Evolutionary conservation across 2,113 vertebrate species (phyloP), one percentile per base, ranked within the genome.

Genomic region (Festucalex cinctus): DNA sequence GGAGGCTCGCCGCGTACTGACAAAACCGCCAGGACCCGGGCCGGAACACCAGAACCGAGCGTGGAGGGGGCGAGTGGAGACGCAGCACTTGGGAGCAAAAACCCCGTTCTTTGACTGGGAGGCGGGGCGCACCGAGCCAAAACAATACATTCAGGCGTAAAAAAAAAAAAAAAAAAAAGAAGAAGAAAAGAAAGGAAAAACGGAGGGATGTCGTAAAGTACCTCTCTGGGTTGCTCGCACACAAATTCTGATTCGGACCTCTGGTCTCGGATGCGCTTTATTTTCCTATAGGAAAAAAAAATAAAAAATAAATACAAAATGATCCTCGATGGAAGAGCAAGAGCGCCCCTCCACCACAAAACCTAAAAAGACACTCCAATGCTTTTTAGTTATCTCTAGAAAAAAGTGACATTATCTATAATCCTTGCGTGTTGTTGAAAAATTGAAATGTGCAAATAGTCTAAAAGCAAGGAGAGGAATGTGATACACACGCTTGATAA

Each of bases 91-190:
- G 70, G 9, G 20, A 51, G 20, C 9, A 51, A 87, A 80, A 85
- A 88, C 83, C 88, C 81, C 83, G 87, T 90, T 84, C 87, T 90
- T 82, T 76, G 88, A 86, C 86, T 86, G 88, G 83, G 83, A 84
- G 84, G 79, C 81, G 78, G 85, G 77, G 82, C 75, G 87, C 86
- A 80, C 77, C 82, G 86, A 77, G 76, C 65, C 76, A 82, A 80
- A 76, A 85, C 68, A 74, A 77, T 86, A 85, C 85, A 81, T 86
- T 78, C 70, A 79, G 77, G 60, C 37, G 77, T n/a, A 51, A 4
- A 5, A 10, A 5, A 48, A 48, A 48, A 14, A 80, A 83, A 81
- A 79, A 17, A 57, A 28, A 56, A 22, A 1, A 20, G 8, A n/a
- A 2, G n/a, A 48, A 22, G 6, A 20, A n/a, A n/a, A 2, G n/a